Base-by-base conservation (phyloP, 1,140 invertebrate species). In the Lasaia peninsularis region DNA sequence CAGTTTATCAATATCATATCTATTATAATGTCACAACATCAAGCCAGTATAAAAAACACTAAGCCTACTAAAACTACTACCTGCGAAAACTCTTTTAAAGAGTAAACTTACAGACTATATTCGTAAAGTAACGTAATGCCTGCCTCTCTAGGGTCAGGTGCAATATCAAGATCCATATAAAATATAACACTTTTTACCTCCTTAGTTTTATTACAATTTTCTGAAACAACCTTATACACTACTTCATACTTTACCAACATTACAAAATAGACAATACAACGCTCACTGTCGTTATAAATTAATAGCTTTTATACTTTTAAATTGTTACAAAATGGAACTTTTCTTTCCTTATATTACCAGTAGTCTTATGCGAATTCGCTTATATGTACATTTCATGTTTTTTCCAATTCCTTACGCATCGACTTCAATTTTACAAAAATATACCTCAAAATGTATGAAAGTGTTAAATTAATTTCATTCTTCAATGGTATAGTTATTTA, bases 31-130 rank as follows among this genome's bases (percentile, higher is more conserved):
- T 89, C 88, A 89, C 89, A 90, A 90, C 89, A 90, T 89, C 89
- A 90, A 90, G 89, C 89, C 80, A 74, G 89, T 89, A 89, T 90
- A 90, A 90, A 89, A 89, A 90, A 89, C 88, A 90, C 87, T 90
- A 90, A 90, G 89, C 89, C 85, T 90, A 90, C 83, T 87, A 88
- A 83, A 86, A 76, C 84, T 88, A 89, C 88, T 89, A 89, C 84
- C 81, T 89, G 86, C 87, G 82, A 88, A 88, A 85, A 83, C 89
- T 89, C 89, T 90, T 89, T 89, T 82, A 80, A 88, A 90, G 89
- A 89, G 89, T 71, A 80, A 85, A 87, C 89, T 90, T 90, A 90
- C 80, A 75, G 44, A 58, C 89, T 90, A 90, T 54, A 62, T 83
- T 88, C 83, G 84, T 87, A 87, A 89, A 86, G 78, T 86, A 86